These are phyloP conservation scores for Amphiprion clarkii DNA, from an alignment of 2,797 vertebrate genomes.

Conservation along the genomic window DNA sequence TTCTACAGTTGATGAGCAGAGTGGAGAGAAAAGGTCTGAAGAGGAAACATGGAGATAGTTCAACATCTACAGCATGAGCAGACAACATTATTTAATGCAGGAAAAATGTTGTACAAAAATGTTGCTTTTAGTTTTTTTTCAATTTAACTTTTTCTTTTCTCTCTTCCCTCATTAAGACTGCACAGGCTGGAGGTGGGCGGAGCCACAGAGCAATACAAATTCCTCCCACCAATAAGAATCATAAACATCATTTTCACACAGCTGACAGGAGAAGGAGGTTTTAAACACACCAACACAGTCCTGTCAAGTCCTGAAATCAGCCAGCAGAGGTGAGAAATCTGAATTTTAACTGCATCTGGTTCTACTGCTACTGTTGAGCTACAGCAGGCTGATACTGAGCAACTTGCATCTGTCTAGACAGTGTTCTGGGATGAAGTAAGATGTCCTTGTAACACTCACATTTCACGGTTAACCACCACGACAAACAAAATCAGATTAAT, in stretches of 20 bases:
- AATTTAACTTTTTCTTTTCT: too few species aligned
- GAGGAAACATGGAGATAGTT: too few species aligned
- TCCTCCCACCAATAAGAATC: neutral
- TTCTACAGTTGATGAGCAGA: too few species aligned
- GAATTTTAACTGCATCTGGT: neutral
- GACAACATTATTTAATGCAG: too few species aligned
- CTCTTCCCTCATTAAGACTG: too few species aligned
- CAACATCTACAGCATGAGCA: too few species aligned
- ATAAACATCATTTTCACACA: too few species aligned
- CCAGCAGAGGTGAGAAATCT: neutral
- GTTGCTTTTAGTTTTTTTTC: too few species aligned
- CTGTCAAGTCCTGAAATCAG: neutral
- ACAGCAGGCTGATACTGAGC: slow-evolving; percentile 1
- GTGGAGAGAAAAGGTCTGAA: too few species aligned
- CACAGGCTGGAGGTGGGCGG: too few species aligned
- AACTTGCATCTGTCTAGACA: slow-evolving; percentile 47
- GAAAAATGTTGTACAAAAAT: too few species aligned
- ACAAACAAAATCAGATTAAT: slow-evolving; percentile 26
- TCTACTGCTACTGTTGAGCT: slow-evolving; percentile 2
- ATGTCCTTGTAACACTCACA: slow-evolving; percentile 18
- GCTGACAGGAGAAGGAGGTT: neutral
- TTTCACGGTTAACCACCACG: slow-evolving; percentile 22
- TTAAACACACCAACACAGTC: too few species aligned
- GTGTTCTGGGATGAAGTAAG: slow-evolving; percentile 42
- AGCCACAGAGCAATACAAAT: neutral